Conservation (phyloP, 1,140 invertebrate genomes). For the Drosophila lowei region DNA sequence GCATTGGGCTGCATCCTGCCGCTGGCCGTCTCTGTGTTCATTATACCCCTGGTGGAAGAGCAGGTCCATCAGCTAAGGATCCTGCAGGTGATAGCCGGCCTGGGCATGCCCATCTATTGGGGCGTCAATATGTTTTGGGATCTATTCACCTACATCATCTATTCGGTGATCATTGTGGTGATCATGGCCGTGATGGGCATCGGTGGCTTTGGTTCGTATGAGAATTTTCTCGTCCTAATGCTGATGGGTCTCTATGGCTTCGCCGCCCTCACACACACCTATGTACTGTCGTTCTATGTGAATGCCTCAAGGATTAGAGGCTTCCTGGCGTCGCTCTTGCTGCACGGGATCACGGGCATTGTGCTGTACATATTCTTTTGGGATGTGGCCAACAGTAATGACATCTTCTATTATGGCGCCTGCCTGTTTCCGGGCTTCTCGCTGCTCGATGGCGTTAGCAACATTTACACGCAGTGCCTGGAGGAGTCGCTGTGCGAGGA, state of each 20-base stretch:
- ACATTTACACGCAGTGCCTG: slow-evolving; percentile 54
- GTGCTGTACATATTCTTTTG: slow-evolving; percentile 66
- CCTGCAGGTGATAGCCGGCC: slow-evolving; percentile 61
- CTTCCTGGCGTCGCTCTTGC: slow-evolving; percentile 59
- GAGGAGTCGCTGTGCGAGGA: slow-evolving; percentile 45
- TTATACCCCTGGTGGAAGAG: slow-evolving; percentile 70
- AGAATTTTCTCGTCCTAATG: slow-evolving; percentile 56
- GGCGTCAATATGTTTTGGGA: slow-evolving; percentile 67
- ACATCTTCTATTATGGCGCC: slow-evolving; percentile 58
- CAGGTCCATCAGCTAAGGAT: slow-evolving; percentile 42
- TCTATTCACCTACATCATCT: slow-evolving; percentile 53
- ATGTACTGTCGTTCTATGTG: slow-evolving; percentile 65
- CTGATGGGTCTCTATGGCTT: slow-evolving; percentile 55
- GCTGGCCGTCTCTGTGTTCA: slow-evolving; percentile 58
- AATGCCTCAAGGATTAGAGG: slow-evolving; percentile 44
- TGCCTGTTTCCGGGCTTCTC: slow-evolving; percentile 69
- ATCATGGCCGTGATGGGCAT: slow-evolving; percentile 50
- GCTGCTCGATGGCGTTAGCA: slow-evolving; percentile 71
- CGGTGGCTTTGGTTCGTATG: slow-evolving; percentile 49
- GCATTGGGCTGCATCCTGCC: slow-evolving; percentile 65
- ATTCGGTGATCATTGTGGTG: slow-evolving; percentile 60
- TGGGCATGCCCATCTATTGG: slow-evolving; percentile 62
- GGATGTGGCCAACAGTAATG: slow-evolving; percentile 70
- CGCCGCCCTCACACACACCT: slow-evolving; percentile 59
- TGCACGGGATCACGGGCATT: slow-evolving; percentile 61